These are phyloP conservation scores for Vombatus ursinus DNA, from an alignment of 2,113 vertebrate species.

Conservation along the genomic window DNA sequence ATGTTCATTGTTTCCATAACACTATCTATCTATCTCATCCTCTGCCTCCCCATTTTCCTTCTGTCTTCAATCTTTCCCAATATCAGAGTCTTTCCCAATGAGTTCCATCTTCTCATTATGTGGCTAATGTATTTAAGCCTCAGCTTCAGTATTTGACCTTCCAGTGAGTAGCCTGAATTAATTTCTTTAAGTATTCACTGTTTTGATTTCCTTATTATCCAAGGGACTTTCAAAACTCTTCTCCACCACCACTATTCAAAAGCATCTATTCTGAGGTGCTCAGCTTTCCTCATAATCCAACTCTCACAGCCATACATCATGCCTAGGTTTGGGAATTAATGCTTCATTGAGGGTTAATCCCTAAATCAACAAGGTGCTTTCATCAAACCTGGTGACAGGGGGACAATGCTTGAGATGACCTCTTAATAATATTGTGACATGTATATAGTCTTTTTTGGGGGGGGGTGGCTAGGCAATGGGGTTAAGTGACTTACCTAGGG, in stretches of 20 bases:
- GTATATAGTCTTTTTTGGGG: no score
- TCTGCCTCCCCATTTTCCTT: background rate
- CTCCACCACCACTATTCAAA: background rate
- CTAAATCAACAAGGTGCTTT: background rate
- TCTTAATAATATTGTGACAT: no score
- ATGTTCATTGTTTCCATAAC: background rate
- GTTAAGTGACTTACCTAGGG: no score
- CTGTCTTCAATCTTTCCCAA: background rate
- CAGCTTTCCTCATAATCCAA: background rate
- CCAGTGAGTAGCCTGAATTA: background rate
- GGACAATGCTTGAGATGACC: no score
- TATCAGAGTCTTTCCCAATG: background rate
- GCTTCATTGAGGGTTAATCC: background rate
- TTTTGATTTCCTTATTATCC: background rate
- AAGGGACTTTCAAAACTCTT: background rate
- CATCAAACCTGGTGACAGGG: no score
- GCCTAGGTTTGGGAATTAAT: background rate
- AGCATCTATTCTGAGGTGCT: background rate
- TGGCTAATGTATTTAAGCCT: background rate
- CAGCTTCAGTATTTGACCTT: background rate
- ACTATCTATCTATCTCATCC: background rate
- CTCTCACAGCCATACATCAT: background rate
- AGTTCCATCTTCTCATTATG: background rate
- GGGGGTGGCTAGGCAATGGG: no score
- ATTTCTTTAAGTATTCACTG: background rate